These are phyloP conservation scores for Atethmia centrago DNA, from an alignment of 2,888 invertebrate genomes.

Conservation along the genomic window DNA sequence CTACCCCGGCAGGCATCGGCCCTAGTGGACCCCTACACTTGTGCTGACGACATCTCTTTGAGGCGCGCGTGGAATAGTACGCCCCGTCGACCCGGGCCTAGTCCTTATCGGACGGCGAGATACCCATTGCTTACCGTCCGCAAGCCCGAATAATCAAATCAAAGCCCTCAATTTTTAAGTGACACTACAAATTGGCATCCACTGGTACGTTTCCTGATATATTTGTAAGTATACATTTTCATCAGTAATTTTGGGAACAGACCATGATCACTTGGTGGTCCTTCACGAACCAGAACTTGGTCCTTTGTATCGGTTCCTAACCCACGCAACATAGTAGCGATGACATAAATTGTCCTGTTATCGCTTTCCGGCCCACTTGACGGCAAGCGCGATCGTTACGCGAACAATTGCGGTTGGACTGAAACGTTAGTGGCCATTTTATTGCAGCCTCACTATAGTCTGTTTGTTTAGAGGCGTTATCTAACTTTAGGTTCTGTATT, in stretches of 20 bases:
- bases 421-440: slow-evolving; percentile 70
- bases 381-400: slow-evolving; percentile 68
- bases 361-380: slow-evolving; percentile 80
- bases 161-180: background rate
- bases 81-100: too few relatives aligned
- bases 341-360: slow-evolving; percentile 79
- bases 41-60: too few relatives aligned
- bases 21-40: too few relatives aligned
- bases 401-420: slow-evolving; percentile 69
- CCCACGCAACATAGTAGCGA: slow-evolving; percentile 57
- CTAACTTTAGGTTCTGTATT: slow-evolving; percentile 15
- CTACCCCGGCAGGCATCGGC: too few relatives aligned
- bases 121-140: too few relatives aligned
- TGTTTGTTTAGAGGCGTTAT: slow-evolving; percentile 32
- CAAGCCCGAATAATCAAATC: too few relatives aligned
- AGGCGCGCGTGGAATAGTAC: too few relatives aligned
- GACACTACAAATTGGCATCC: background rate
- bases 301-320: slow-evolving; percentile 52
- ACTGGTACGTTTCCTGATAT: background rate
- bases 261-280: background rate
- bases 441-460: slow-evolving; percentile 62
- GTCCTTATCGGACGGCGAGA: too few relatives aligned
- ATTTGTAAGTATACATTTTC: background rate
- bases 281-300: background rate
- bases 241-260: background rate